A percentile compares a stretch with the other conserved stretches of the same genome.
phyloP scores from a whole-genome alignment of 1,140 invertebrate species.

The Onthophagus taurus region DNA sequence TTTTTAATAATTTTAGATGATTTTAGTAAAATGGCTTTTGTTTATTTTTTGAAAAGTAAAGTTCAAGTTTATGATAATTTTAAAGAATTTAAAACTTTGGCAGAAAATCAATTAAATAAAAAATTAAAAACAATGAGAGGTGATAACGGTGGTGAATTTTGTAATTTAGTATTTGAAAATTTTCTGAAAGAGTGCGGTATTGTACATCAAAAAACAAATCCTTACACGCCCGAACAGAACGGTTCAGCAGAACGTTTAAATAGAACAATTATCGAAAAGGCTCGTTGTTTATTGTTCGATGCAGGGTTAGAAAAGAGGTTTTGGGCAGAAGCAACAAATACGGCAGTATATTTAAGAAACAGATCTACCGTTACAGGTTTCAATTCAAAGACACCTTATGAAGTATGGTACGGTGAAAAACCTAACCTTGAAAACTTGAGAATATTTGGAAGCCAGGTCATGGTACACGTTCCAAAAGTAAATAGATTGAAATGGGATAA shows the following conservation, averaged over 20 bases:
- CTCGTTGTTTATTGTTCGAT: slow-evolving; percentile 34
- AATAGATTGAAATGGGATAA: slow-evolving; percentile 1
- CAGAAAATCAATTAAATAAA: no score
- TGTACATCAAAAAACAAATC: slow-evolving; percentile 21
- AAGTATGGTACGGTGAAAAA: slow-evolving; percentile 33
- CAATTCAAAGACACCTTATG: slow-evolving; percentile 18
- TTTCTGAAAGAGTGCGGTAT: slow-evolving; percentile 26
- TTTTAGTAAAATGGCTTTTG: no score
- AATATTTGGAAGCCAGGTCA: slow-evolving; percentile 40
- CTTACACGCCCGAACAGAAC: slow-evolving; percentile 38
- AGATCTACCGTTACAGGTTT: slow-evolving; percentile 19
- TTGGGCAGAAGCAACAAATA: slow-evolving; percentile 38
- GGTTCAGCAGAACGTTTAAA: slow-evolving; percentile 36
- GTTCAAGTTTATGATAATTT: no score
- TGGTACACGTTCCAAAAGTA: slow-evolving; percentile 27
- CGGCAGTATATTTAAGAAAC: slow-evolving; percentile 40
- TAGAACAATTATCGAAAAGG: slow-evolving; percentile 34
- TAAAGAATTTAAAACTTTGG: no score
- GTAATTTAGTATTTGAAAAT: slow-evolving; percentile 20
- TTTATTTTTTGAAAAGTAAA: no score
- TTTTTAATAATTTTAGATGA: no score
- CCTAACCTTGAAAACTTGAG: slow-evolving; percentile 39
- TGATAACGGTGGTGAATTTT: slow-evolving; percentile 27
- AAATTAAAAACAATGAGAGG: slow-evolving; percentile 28
- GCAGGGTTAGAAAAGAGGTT: slow-evolving; percentile 26